phyloP scores from a whole-genome alignment of 1,140 invertebrate genomes.

The Atta colombica region DNA sequence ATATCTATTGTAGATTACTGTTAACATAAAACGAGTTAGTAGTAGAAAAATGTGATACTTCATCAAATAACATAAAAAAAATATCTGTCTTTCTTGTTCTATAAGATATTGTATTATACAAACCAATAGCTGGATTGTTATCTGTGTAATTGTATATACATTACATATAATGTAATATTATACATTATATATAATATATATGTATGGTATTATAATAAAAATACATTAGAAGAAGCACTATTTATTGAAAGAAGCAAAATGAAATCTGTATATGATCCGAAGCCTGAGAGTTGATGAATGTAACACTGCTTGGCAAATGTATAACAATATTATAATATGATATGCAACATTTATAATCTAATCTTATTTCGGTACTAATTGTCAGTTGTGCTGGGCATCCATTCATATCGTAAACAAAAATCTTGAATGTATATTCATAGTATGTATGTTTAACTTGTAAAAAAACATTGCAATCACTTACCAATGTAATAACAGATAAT shows the following conservation, averaged over 20 bases:
- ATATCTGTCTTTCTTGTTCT: conserved; percentile 25
- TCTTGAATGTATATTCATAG: conserved; percentile 75
- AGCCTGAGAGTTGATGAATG: conserved; percentile 77
- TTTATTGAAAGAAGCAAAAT: not conserved
- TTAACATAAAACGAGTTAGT: not conserved
- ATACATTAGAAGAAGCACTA: conserved; percentile 11
- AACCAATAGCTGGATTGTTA: conserved; percentile 7
- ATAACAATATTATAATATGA: conserved; percentile 87
- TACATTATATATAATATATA: conserved; percentile 3
- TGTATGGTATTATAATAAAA: not conserved
- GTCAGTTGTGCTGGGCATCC: conserved; percentile 85
- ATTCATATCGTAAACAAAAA: conserved; percentile 80
- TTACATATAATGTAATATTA: not conserved
- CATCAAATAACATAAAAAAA: conserved; percentile 28
- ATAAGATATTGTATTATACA: conserved; percentile 25
- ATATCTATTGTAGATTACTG: conserved; percentile 25
- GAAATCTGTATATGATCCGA: conserved; percentile 68
- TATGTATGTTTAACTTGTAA: conserved; percentile 77
- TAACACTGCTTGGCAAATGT: conserved; percentile 82
- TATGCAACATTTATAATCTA: conserved; percentile 87
- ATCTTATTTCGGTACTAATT: conserved; percentile 85
- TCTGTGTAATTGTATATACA: not conserved
- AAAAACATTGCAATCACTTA: conserved; percentile 81
- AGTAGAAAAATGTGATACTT: conserved; percentile 20
- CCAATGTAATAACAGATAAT: conserved; percentile 84